These are phyloP conservation scores for Tribolium castaneum DNA, from an alignment of 1,140 invertebrate genomes.

Conservation along the genomic window DNA sequence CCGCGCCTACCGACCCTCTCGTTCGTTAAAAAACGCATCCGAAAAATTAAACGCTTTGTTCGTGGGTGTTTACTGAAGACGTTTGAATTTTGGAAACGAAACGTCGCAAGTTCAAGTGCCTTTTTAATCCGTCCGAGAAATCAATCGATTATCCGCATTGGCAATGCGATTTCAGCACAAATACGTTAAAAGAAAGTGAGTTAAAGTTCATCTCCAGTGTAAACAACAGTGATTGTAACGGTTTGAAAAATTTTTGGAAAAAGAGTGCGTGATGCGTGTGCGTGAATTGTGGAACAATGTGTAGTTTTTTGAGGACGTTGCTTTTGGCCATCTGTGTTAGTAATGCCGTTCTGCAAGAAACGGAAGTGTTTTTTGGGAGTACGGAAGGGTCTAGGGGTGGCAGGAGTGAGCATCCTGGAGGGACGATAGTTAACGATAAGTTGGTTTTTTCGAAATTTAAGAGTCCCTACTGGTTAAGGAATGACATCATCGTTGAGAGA, in stretches of 20 bases:
- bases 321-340: not conserved
- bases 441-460: conserved; percentile 69
- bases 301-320: conserved; percentile 29
- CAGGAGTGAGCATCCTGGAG: conserved; percentile 70
- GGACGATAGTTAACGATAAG: conserved; percentile 68
- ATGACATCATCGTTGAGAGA: conserved; percentile 83
- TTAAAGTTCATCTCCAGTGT: conserved; percentile 4
- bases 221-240: conserved; percentile 27
- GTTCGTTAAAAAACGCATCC: conserved; percentile 39
- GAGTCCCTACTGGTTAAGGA: conserved; percentile 82
- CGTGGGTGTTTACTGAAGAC: conserved; percentile 1
- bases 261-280: conserved; percentile 32
- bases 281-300: conserved; percentile 41
- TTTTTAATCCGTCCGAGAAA: not conserved
- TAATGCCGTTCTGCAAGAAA: conserved; percentile 30
- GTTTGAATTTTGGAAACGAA: conserved; percentile 26
- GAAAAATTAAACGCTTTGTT: conserved; percentile 33
- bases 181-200: conserved; percentile 38
- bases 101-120: not conserved
- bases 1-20: conserved; percentile 43
- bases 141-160: conserved; percentile 22
- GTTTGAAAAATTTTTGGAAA: conserved; percentile 11
- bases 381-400: conserved; percentile 11
- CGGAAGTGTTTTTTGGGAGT: conserved; percentile 24
- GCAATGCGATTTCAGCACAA: conserved; percentile 25